Base-by-base conservation (phyloP, 2,797 vertebrate genomes). In the Protosalanx chinensis region DNA sequence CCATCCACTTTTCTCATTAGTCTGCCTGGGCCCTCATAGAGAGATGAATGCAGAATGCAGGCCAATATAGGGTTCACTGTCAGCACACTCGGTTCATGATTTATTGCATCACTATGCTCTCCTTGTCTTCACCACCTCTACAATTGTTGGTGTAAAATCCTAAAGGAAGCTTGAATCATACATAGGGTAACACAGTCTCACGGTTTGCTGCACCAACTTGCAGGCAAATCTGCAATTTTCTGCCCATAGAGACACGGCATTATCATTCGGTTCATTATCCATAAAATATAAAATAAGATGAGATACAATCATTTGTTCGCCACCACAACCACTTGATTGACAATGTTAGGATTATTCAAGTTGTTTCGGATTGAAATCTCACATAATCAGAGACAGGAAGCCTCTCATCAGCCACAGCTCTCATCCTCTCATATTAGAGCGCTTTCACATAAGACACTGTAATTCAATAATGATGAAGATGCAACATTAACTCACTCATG, bases 1-100 rank as follows among this genome's bases (percentile, higher is more conserved):
- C 75, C 73, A 84, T 82, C 73, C 60, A 73, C 78, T 84, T 85
- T 81, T 81, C 76, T 84, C 75, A 87, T 87, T 85, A 85, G 75
- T 64, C 79, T 71, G 72, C 57, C 71, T 27, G 76, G 13, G 79
- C 75, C 75, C 70, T 73, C 58, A 37, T 77, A 82, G 77, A 74
- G 67, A 84, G 82, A 84, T 73, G 72, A 80, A 87, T 79, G 72
- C 72, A 71, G 64, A 68, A 78, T 60, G 29, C 3, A 74, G 69
- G 77, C 79, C 74, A 69, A 78, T 81, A 79, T 53, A 79, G 81
- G 77, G 72, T 82, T 83, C 73, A 72, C 30, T 73, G 81, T 71
- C 72, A 76, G 58, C 75, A 78, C 71, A 79, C 60, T n/a, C 51
- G 3, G 59, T 71, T 76, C 78, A 64, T 87, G 83, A 88, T 88